Evolutionary conservation across 2,888 invertebrate genomes (phyloP).

Genomic region (Malthinus flaveolus): DNA sequence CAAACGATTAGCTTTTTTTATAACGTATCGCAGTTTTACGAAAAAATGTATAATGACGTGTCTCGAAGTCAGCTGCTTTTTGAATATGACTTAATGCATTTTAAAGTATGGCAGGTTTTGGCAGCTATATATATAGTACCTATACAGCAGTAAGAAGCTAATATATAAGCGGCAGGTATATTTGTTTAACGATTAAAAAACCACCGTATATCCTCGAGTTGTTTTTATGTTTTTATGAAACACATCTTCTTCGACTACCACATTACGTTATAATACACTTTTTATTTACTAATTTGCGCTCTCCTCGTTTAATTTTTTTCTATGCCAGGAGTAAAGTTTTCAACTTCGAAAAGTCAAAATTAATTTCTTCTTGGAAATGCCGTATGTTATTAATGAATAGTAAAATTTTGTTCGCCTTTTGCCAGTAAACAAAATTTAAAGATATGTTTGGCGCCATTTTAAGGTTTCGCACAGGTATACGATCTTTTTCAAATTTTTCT

Average conservation of each 20-base stretch:
- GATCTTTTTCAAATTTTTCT: constrained; percentile 42
- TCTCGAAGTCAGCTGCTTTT: constrained; percentile 31
- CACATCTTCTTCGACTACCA: constrained; percentile 28
- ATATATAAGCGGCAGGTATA: constrained; percentile 24
- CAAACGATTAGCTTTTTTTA: constrained; percentile 11
- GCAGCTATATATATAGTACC: no score
- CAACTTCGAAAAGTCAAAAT: no score
- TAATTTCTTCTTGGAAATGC: no score
- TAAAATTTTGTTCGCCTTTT: background rate
- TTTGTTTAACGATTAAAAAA: constrained; percentile 29
- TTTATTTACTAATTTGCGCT: no score
- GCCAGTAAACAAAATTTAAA: constrained; percentile 18
- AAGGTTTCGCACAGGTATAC: constrained; percentile 42
- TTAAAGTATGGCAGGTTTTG: constrained; percentile 34
- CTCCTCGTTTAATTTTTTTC: no score
- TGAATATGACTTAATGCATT: constrained; percentile 36
- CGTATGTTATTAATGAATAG: background rate
- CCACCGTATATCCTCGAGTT: constrained; percentile 18
- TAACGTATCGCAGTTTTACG: constrained; percentile 26
- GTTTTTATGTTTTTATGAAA: constrained; percentile 22
- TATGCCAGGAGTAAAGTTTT: no score
- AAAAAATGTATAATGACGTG: constrained; percentile 20
- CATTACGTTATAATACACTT: constrained; percentile 28
- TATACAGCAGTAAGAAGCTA: no score
- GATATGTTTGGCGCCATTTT: constrained; percentile 41